Conservation (phyloP, 2,797 vertebrate genomes). For the Poecilia velifera region DNA sequence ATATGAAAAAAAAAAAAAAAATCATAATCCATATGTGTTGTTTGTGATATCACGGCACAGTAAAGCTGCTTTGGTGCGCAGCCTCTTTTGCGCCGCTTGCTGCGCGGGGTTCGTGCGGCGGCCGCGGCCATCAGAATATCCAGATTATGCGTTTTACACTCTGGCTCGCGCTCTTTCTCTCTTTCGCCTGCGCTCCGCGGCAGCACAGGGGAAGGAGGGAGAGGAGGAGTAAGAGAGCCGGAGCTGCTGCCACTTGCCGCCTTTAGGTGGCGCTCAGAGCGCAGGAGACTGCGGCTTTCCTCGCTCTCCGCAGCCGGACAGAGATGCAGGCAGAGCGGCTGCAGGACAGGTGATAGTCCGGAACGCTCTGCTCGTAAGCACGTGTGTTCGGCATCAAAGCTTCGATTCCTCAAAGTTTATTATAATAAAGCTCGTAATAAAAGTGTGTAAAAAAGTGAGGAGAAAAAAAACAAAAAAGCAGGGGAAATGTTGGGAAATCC, state of each 20-base stretch:
- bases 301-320: constrained; percentile 21
- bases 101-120: constrained; percentile 8
- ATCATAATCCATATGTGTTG: constrained; percentile 57
- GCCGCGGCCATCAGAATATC: constrained; percentile 14
- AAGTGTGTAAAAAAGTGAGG: neutral
- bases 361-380: neutral
- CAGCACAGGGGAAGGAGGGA: neutral
- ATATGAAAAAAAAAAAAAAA: constrained; percentile 25
- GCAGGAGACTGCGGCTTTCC: constrained; percentile 58
- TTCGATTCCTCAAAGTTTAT: constrained; percentile 12
- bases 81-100: constrained; percentile 28
- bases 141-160: constrained; percentile 7
- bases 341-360: constrained; percentile 1
- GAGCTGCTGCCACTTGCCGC: constrained; percentile 33
- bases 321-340: constrained; percentile 2
- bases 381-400: constrained; percentile 1
- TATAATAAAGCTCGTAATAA: neutral
- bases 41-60: constrained; percentile 33
- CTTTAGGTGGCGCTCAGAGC: constrained; percentile 82
- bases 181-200: constrained; percentile 6
- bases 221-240: constrained; percentile 1
- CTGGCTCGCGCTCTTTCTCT: constrained; percentile 16
- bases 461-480: neutral
- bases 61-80: constrained; percentile 49
- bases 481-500: constrained; percentile 55